Evolutionary conservation across 2,797 vertebrate genomes (phyloP).

Genomic region (Anguilla pacifica): DNA sequence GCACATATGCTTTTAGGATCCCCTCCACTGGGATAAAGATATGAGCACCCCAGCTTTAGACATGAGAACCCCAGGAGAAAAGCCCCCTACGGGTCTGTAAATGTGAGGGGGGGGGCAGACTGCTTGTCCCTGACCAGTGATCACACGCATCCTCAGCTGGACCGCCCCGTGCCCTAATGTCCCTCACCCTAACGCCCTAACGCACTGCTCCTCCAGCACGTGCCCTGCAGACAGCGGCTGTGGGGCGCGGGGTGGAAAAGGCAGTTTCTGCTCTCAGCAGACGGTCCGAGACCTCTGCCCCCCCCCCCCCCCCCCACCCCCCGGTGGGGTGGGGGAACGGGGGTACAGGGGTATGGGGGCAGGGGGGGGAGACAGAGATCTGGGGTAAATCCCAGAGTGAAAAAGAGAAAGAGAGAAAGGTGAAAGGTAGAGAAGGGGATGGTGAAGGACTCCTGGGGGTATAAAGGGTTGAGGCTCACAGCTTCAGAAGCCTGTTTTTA

Average conservation of each 20-base stretch:
- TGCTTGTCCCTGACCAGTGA: background rate
- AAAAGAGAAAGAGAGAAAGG: constrained; percentile 22
- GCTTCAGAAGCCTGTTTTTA: constrained; percentile 46
- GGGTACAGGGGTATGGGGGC: background rate
- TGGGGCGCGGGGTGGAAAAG: constrained; percentile 20
- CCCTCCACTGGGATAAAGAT: constrained; percentile 15
- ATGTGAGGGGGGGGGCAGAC: constrained; percentile 42
- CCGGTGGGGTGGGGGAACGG: background rate
- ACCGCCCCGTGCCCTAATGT: too few relatives aligned
- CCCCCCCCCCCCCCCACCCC: too few relatives aligned
- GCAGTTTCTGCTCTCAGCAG: constrained; percentile 37
- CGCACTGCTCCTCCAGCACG: too few relatives aligned
- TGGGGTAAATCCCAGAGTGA: constrained; percentile 24
- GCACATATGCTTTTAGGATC: constrained; percentile 28
- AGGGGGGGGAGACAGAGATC: background rate
- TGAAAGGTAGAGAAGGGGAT: constrained; percentile 9
- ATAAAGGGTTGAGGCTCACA: constrained; percentile 22
- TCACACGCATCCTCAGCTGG: too few relatives aligned
- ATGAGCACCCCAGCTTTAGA: background rate
- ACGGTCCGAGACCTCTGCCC: constrained; percentile 32
- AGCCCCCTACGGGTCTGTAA: constrained; percentile 44
- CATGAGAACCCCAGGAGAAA: background rate
- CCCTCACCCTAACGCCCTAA: too few relatives aligned
- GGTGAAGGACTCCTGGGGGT: background rate
- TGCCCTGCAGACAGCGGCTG: background rate